These are phyloP conservation scores for Rhyacophila brunnea DNA, from an alignment of 1,140 invertebrate genomes.

Conservation along the genomic window DNA sequence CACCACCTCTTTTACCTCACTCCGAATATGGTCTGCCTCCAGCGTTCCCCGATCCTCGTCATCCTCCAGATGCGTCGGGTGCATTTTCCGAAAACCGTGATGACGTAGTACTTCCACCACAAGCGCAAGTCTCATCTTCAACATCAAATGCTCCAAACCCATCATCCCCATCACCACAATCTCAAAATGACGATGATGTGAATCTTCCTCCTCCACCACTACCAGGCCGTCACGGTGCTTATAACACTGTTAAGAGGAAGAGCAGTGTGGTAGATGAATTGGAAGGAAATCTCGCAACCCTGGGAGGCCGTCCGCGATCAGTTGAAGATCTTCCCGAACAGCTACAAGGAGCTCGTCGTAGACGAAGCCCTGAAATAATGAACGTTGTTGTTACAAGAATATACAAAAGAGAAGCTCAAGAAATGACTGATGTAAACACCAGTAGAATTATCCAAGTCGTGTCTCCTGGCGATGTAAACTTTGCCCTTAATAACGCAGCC, in stretches of 20 bases:
- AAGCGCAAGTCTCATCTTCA: slow-evolving; percentile 67
- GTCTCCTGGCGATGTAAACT: slow-evolving; percentile 90
- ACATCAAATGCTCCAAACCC: slow-evolving; percentile 65
- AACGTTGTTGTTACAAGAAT: slow-evolving; percentile 67
- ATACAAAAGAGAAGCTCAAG: slow-evolving; percentile 83
- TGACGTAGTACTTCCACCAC: slow-evolving; percentile 74
- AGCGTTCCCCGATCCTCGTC: slow-evolving; percentile 77
- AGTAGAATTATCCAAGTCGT: slow-evolving; percentile 89
- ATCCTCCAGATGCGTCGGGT: slow-evolving; percentile 75
- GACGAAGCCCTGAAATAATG: slow-evolving; percentile 57
- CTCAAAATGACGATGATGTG: slow-evolving; percentile 58
- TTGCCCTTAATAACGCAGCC: slow-evolving; percentile 72
- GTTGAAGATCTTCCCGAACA: slow-evolving; percentile 71
- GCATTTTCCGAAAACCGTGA: slow-evolving; percentile 80
- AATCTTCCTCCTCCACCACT: slow-evolving; percentile 77
- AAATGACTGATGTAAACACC: slow-evolving; percentile 92
- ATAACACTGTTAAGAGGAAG: slow-evolving; percentile 83
- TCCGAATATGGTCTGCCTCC: slow-evolving; percentile 72
- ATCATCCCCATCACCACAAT: slow-evolving; percentile 63
- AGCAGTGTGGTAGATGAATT: slow-evolving; percentile 67
- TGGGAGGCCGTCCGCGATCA: slow-evolving; percentile 80
- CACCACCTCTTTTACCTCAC: slow-evolving; percentile 55
- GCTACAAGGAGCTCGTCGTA: slow-evolving; percentile 66
- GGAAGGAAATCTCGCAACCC: slow-evolving; percentile 74
- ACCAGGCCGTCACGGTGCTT: slow-evolving; percentile 70